Conservation (phyloP, 1,140 invertebrate species). For the Glossosoma conforme region DNA sequence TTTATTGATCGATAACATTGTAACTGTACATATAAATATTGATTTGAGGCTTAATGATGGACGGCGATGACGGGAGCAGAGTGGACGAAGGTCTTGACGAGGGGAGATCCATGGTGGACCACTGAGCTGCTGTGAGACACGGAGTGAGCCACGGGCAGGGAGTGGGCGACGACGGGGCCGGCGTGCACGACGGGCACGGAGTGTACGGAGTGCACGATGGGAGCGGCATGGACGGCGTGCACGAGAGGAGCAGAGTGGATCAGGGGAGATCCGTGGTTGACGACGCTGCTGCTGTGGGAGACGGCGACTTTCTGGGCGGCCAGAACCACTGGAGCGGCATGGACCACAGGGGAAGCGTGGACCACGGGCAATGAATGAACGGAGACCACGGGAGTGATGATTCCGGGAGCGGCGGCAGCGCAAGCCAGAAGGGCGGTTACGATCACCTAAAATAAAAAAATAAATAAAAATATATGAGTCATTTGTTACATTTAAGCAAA, state of each 20-base stretch:
- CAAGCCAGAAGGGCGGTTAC: conserved; percentile 27
- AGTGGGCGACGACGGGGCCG: conserved; percentile 39
- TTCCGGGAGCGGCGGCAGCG: conserved; percentile 23
- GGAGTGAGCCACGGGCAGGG: conserved; percentile 40
- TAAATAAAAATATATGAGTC: not conserved
- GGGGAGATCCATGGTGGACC: conserved; percentile 40
- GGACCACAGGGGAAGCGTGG: conserved; percentile 31
- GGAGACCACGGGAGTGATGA: conserved; percentile 31
- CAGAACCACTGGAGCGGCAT: conserved; percentile 37
- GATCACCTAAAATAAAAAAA: conserved; percentile 22
- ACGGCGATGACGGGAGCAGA: conserved; percentile 45
- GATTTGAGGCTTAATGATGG: conserved; percentile 30
- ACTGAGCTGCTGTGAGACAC: conserved; percentile 39
- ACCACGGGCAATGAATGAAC: conserved; percentile 36
- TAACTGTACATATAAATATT: not conserved
- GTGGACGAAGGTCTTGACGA: conserved; percentile 47
- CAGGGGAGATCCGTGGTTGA: conserved; percentile 26
- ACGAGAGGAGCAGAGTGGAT: conserved; percentile 39
- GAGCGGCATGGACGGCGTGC: conserved; percentile 40
- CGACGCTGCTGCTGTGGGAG: conserved; percentile 35
- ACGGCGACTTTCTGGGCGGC: conserved; percentile 30
- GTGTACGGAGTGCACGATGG: conserved; percentile 39
- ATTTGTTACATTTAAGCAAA: too few relatives aligned
- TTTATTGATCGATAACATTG: conserved; percentile 1
- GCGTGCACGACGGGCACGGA: conserved; percentile 35